Conservation (phyloP, 2,113 vertebrate genomes). For the Alectura lathami region DNA sequence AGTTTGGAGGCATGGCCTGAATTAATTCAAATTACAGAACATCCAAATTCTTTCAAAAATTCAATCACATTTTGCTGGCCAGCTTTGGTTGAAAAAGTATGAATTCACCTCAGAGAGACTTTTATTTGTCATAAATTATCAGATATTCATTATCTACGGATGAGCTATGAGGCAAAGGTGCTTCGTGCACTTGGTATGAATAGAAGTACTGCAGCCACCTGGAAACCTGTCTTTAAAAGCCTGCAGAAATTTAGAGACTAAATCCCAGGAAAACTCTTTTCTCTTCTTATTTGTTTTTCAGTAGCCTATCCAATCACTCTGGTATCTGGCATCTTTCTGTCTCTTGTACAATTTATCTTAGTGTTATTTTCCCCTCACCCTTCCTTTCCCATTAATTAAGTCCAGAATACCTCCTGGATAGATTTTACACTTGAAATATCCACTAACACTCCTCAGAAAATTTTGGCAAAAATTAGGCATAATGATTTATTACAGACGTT, state of each 20-base stretch:
- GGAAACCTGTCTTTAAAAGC: background rate
- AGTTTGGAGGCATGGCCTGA: background rate
- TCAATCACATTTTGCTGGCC: background rate
- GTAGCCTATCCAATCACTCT: background rate
- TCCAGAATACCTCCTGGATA: background rate
- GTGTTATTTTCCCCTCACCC: background rate
- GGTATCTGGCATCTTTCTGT: background rate
- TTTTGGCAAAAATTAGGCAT: background rate
- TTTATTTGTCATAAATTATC: background rate
- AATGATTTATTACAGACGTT: background rate
- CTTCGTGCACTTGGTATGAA: background rate
- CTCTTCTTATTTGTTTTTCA: background rate
- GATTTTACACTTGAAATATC: background rate
- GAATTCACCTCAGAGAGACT: background rate
- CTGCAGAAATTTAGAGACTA: background rate
- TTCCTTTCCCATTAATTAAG: background rate
- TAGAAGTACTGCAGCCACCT: background rate
- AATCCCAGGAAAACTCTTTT: background rate
- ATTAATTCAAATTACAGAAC: background rate
- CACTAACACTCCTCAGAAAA: accelerated
- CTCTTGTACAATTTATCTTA: background rate
- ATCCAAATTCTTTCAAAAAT: background rate
- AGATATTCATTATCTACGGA: background rate
- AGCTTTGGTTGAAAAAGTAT: background rate
- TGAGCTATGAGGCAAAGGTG: background rate